Percentiles rank a stretch among this genome's conserved stretches.
Conservation (phyloP, 2,113 vertebrate genomes). For the Catharus bicknelli region DNA sequence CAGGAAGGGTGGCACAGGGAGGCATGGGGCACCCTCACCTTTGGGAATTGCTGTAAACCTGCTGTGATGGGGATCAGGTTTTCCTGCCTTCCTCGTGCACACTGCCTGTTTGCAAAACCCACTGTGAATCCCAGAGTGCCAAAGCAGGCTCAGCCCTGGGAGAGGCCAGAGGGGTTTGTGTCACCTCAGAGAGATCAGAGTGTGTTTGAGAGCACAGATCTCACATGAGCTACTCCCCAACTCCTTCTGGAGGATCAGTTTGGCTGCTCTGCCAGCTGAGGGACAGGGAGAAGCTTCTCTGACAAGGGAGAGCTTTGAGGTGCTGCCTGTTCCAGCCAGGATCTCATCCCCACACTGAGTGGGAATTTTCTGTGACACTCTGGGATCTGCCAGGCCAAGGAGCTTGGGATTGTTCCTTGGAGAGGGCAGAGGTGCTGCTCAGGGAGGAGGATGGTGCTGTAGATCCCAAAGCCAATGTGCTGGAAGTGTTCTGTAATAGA, state of each 20-base stretch:
- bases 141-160: neutral
- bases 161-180: neutral
- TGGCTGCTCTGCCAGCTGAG: neutral
- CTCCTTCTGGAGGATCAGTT: neutral
- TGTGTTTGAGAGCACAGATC: rapidly evolving
- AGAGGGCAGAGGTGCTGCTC: neutral
- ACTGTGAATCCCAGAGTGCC: rapidly evolving
- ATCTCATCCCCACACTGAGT: rapidly evolving
- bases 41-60: neutral
- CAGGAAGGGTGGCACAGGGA: neutral
- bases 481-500: constrained; percentile 46
- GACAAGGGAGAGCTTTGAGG: neutral
- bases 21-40: neutral
- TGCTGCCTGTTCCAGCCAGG: neutral
- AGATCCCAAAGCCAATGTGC: neutral
- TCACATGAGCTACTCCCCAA: rapidly evolving
- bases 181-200: neutral
- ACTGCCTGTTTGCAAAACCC: neutral
- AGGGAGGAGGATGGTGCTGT: neutral
- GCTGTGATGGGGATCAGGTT: rapidly evolving
- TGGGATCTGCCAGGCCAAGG: neutral
- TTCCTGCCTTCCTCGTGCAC: neutral
- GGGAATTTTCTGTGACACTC: rapidly evolving
- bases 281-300: neutral
- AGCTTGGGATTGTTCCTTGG: neutral